A percentile compares a stretch with the other conserved stretches of the same genome.
Conservation (phyloP, 2,888 invertebrate species). For the Coelopa pilipes region DNA sequence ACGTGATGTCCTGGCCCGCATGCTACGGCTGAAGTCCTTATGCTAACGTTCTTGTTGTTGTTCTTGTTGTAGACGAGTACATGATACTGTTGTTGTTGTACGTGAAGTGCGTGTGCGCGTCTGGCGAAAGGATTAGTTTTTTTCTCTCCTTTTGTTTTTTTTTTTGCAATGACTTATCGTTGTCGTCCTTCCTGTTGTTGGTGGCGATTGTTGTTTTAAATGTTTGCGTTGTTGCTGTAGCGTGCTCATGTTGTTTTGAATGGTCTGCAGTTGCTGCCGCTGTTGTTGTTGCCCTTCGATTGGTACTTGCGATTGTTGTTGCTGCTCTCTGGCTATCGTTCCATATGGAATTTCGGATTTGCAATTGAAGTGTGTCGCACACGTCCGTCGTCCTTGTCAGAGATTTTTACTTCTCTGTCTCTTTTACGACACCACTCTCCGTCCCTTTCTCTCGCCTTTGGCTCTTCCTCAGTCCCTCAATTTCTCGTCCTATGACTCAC, state of each 20-base stretch:
- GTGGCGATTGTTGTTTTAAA: too few relatives aligned
- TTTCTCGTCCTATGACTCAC: not conserved
- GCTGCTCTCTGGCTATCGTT: not conserved
- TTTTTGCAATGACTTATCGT: constrained; percentile 18
- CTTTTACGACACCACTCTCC: not conserved
- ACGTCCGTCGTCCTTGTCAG: not conserved
- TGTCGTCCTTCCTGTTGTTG: too few relatives aligned
- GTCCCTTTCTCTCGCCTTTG: not conserved
- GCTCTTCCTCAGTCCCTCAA: not conserved
- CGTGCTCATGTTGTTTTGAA: too few relatives aligned
- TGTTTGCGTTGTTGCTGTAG: too few relatives aligned
- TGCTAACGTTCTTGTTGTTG: too few relatives aligned
- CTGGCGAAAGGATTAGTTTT: constrained; percentile 23
- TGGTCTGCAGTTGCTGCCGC: too few relatives aligned
- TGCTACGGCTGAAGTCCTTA: not conserved
- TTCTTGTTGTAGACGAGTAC: too few relatives aligned
- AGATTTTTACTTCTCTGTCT: not conserved
- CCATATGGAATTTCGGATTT: constrained; percentile 17
- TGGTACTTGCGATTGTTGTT: not conserved
- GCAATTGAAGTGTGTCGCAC: constrained; percentile 12
- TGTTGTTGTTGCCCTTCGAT: constrained; percentile 8
- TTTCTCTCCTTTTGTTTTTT: not conserved
- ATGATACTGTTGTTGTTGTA: too few relatives aligned
- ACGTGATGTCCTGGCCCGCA: constrained; percentile 31
- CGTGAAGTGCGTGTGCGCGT: not conserved